Evolutionary conservation across 2,113 vertebrate genomes (phyloP).

Genomic region (Octodon degus): DNA sequence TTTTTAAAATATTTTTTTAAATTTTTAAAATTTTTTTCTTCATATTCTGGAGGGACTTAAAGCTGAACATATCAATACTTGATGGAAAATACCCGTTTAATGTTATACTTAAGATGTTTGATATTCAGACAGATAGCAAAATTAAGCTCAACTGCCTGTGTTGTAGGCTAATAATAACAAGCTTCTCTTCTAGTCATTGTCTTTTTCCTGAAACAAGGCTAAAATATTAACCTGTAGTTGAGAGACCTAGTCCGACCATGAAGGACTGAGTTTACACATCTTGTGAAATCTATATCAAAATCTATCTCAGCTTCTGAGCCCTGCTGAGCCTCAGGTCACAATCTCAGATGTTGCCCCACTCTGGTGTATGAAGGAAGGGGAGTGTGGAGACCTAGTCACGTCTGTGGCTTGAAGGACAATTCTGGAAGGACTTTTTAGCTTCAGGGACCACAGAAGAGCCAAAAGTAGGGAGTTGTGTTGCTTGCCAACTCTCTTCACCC

Average conservation of each 20-base stretch:
- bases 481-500: no score
- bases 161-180: no score
- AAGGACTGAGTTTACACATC: background rate
- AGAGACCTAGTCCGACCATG: background rate
- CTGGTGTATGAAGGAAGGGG: background rate
- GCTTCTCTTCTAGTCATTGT: background rate
- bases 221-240: background rate
- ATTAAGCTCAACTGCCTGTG: background rate
- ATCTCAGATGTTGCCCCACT: background rate
- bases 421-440: background rate
- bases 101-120: no score
- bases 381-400: background rate
- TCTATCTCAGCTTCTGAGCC: background rate
- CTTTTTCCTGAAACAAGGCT: background rate
- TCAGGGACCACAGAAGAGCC: background rate
- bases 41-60: no score
- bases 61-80: no score
- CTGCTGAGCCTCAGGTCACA: background rate
- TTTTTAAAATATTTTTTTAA: no score
- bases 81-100: no score
- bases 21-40: no score
- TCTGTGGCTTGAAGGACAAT: background rate
- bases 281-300: background rate
- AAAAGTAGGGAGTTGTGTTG: rapidly evolving
- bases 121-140: background rate